A percentile compares a stretch with the other conserved stretches of the same genome.
Conservation (phyloP, 2,797 vertebrate species). For the Glyptemys insculpta region DNA sequence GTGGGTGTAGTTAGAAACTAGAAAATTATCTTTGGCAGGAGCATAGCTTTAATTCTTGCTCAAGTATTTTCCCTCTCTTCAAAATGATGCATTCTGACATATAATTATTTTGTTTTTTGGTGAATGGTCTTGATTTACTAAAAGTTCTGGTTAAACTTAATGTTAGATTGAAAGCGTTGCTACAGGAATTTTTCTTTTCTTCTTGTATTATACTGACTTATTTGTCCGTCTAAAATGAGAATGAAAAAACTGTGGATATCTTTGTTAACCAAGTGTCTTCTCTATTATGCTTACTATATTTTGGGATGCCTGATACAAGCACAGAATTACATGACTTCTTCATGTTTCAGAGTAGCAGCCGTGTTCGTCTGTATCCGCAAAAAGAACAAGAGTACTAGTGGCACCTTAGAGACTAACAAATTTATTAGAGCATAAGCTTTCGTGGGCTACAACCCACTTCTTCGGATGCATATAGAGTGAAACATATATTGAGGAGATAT, state of each 20-base stretch:
- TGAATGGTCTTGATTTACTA: neutral
- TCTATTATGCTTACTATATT: constrained; percentile 23
- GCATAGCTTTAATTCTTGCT: neutral
- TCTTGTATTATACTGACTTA: constrained; percentile 23
- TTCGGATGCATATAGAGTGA: too few species aligned
- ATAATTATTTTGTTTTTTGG: neutral
- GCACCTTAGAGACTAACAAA: too few species aligned
- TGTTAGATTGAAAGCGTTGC: constrained; percentile 29
- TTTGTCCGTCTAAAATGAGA: constrained; percentile 19
- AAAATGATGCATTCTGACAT: neutral
- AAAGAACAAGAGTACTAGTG: too few species aligned
- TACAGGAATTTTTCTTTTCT: constrained; percentile 6
- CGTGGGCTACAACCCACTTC: too few species aligned
- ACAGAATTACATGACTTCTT: constrained; percentile 22
- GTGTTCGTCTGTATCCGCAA: too few species aligned
- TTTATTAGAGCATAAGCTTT: too few species aligned
- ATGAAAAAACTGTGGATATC: neutral
- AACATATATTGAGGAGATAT: too few species aligned
- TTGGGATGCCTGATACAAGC: constrained; percentile 10
- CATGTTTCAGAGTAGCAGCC: neutral
- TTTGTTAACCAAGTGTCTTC: neutral
- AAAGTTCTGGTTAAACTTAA: constrained; percentile 23
- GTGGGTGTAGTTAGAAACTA: neutral
- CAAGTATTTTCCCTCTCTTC: neutral
- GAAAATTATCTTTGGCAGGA: neutral